Evolutionary conservation across 2,797 vertebrate genomes (phyloP).

Genomic region (Eospalax fontanierii): DNA sequence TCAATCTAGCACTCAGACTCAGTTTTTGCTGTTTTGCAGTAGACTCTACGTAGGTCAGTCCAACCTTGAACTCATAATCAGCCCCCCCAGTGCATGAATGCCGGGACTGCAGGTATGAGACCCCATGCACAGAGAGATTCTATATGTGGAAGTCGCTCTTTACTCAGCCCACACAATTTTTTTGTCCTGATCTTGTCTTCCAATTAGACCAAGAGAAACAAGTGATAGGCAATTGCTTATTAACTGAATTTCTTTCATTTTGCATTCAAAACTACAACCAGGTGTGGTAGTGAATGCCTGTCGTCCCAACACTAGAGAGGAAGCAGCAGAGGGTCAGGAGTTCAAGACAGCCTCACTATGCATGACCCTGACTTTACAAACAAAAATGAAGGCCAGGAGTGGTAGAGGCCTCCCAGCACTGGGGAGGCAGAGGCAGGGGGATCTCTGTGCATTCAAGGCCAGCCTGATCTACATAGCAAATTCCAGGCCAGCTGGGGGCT

Average conservation of each 20-base stretch:
- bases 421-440: no score
- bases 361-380: neutral
- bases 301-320: neutral
- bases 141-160: neutral
- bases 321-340: neutral
- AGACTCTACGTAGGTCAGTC: neutral
- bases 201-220: conserved; percentile 23
- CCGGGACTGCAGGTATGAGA: neutral
- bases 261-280: conserved; percentile 13
- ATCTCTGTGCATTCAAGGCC: no score
- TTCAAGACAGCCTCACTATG: neutral
- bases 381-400: no score
- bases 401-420: no score
- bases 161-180: neutral
- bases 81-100: no score
- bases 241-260: conserved; percentile 33
- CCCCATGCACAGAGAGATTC: neutral
- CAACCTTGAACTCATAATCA: neutral
- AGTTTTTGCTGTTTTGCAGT: neutral
- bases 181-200: neutral
- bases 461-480: no score
- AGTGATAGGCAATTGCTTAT: neutral
- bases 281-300: no score
- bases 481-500: no score
- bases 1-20: neutral